These are phyloP conservation scores for Scytalopus superciliaris DNA, from an alignment of 2,113 vertebrate species.

Conservation along the genomic window DNA sequence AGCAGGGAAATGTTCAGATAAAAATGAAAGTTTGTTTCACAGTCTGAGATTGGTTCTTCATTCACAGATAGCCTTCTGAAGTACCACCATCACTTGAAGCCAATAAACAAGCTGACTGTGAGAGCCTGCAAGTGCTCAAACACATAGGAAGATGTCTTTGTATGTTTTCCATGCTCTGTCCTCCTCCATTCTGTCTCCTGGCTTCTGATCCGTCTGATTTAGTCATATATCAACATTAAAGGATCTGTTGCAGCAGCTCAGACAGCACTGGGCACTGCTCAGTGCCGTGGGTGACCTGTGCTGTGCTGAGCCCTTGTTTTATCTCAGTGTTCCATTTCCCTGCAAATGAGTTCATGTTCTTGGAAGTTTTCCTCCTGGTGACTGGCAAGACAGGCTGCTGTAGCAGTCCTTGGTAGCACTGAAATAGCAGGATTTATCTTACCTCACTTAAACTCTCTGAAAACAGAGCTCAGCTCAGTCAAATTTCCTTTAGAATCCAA, in stretches of 20 bases:
- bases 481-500: background rate
- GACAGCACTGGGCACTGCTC: background rate
- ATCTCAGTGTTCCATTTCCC: background rate
- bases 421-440: background rate
- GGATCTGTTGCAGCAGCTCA: background rate
- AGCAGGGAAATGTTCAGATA: background rate
- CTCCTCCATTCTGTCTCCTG: background rate
- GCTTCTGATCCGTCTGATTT: background rate
- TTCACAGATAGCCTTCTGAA: background rate
- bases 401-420: background rate
- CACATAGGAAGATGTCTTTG: background rate
- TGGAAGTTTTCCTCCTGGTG: background rate
- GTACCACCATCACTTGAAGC: background rate
- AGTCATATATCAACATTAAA: background rate
- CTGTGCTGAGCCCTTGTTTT: background rate
- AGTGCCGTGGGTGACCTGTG: background rate
- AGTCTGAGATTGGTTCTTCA: background rate
- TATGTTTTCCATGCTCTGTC: background rate
- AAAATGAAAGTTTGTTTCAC: background rate
- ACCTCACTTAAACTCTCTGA: background rate
- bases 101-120: background rate
- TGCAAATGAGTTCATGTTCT: conserved; percentile 13
- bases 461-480: background rate
- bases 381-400: conserved; percentile 10
- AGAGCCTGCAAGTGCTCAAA: background rate